Evolutionary conservation across 2,888 invertebrate species (phyloP).

Genomic region (Theodoxus fluviatilis): DNA sequence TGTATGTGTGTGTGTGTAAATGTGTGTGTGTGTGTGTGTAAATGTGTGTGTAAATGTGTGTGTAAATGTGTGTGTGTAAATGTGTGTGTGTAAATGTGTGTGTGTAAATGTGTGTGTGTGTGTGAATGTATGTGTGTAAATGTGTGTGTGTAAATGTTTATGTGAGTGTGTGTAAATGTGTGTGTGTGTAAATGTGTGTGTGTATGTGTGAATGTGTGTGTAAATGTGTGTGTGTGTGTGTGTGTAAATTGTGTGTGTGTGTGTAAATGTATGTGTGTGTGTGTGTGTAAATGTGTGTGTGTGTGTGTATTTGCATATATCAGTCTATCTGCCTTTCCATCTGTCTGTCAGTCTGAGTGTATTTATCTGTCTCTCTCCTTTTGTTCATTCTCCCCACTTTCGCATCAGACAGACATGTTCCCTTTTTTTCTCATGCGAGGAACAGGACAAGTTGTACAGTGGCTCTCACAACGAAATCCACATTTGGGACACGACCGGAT

Average conservation of each 20-base stretch:
- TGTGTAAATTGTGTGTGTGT: not conserved
- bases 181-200: constrained; percentile 2
- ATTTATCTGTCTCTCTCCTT: not conserved
- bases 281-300: constrained; percentile 1
- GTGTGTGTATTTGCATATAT: not conserved
- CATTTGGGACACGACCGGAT: constrained; percentile 55
- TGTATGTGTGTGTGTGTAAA: not conserved
- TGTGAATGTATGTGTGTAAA: not conserved
- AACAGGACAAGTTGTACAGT: constrained; percentile 57
- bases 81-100: too few species aligned
- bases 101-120: constrained; percentile 7
- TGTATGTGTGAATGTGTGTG: not conserved
- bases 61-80: too few species aligned
- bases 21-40: not conserved
- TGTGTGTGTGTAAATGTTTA: not conserved
- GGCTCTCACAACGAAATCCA: constrained; percentile 61
- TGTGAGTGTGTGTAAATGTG: not conserved
- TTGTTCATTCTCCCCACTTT: not conserved
- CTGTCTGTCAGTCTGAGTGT: not conserved
- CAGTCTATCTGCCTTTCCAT: not conserved
- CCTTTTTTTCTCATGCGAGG: too few species aligned
- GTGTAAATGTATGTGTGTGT: constrained; percentile 2
- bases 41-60: not conserved
- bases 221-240: not conserved
- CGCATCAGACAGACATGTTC: not conserved